Evolutionary conservation across 2,888 invertebrate species (phyloP).

Genomic region (Acholoe squamosa): DNA sequence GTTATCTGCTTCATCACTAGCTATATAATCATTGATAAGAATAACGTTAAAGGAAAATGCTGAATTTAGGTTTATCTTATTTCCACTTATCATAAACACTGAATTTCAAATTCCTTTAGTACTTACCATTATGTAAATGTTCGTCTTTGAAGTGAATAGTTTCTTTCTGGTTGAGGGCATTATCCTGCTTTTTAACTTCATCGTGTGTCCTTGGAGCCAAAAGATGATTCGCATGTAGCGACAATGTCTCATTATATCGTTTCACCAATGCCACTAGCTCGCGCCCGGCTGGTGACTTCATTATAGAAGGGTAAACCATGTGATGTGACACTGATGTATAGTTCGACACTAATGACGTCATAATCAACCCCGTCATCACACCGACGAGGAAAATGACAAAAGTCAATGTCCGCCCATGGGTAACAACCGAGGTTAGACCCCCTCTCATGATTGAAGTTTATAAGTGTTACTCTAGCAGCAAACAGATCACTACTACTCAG

Average conservation of each 20-base stretch:
- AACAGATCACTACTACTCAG: too few species aligned
- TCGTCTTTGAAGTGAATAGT: conserved; percentile 6
- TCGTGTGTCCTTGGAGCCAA: not conserved
- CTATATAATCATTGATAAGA: too few species aligned
- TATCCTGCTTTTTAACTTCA: not conserved
- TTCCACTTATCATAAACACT: too few species aligned
- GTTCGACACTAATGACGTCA: conserved; percentile 48
- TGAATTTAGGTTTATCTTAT: too few species aligned
- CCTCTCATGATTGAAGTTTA: not conserved
- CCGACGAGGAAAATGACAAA: conserved; percentile 42
- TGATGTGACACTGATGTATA: conserved; percentile 26
- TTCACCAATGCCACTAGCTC: conserved; percentile 8
- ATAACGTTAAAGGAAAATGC: too few species aligned
- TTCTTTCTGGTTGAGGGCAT: not conserved
- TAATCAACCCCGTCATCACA: conserved; percentile 46
- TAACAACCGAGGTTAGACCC: not conserved
- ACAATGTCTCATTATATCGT: conserved; percentile 5
- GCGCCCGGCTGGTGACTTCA: conserved; percentile 4
- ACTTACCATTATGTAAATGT: conserved; percentile 27
- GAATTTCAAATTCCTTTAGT: not conserved
- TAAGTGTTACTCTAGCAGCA: not conserved
- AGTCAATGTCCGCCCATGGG: not conserved
- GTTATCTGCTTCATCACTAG: too few species aligned
- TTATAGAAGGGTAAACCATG: conserved; percentile 29
- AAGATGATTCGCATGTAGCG: not conserved